Percentiles rank a stretch among this genome's conserved stretches.
These are phyloP conservation scores for Glareola pratincola DNA, from an alignment of 2,113 vertebrate genomes.

Conservation along the genomic window DNA sequence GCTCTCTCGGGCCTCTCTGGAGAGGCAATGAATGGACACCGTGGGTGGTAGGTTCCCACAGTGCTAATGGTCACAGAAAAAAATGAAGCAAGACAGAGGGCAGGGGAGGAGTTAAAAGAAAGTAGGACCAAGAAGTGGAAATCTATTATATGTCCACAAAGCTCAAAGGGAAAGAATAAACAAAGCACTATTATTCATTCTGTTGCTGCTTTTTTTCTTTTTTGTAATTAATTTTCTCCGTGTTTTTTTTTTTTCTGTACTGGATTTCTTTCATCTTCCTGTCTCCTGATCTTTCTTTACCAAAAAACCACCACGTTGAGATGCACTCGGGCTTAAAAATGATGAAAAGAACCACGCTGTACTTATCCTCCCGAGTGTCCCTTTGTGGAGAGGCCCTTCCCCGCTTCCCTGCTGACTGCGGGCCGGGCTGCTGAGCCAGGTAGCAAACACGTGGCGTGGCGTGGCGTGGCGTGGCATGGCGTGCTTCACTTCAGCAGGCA, in stretches of 20 bases:
- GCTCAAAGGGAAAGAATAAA: constrained; percentile 42
- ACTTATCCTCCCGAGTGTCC: background rate
- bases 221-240: constrained; percentile 3
- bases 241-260: background rate
- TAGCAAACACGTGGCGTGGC: rapidly evolving
- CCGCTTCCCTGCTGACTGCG: background rate
- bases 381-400: background rate
- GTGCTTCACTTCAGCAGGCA: background rate
- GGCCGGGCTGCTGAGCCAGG: background rate
- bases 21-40: constrained; percentile 16
- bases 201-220: background rate
- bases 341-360: background rate
- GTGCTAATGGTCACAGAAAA: background rate
- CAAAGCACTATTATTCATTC: constrained; percentile 28
- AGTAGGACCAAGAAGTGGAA: constrained; percentile 40
- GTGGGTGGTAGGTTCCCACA: constrained; percentile 41
- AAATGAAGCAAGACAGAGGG: background rate
- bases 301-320: background rate
- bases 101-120: constrained; percentile 7
- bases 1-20: background rate
- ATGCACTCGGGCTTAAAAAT: constrained; percentile 5
- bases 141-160: constrained; percentile 24
- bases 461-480: rapidly evolving
- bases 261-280: constrained; percentile 12
- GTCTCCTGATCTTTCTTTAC: constrained; percentile 1